Conservation (phyloP, 2,888 invertebrate species). For the Idaea straminata region DNA sequence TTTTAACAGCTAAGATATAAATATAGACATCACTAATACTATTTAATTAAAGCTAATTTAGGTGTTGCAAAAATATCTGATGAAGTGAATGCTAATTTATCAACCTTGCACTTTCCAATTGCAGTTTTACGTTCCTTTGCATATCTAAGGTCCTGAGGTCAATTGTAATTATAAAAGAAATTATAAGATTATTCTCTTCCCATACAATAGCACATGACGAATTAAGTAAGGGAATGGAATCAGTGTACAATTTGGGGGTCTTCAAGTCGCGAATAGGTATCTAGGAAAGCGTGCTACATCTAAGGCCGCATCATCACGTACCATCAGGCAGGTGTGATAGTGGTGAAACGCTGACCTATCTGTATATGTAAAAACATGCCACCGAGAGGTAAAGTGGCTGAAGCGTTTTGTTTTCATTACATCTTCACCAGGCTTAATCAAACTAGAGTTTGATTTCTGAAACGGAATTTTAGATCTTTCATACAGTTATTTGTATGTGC, state of each 20-base stretch:
- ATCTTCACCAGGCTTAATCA: no score
- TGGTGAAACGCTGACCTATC: no score
- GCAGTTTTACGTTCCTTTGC: background rate
- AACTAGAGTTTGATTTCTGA: no score
- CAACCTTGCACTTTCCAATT: background rate
- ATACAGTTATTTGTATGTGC: background rate
- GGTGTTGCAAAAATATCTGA: background rate
- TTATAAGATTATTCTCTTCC: background rate
- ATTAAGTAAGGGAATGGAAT: no score
- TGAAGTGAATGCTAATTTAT: background rate
- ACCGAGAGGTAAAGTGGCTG: background rate
- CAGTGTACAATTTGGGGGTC: no score
- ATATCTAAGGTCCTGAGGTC: background rate
- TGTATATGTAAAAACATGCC: no score
- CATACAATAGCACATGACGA: no score
- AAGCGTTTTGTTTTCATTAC: background rate
- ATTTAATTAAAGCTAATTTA: conserved; percentile 4
- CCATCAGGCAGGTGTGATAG: no score
- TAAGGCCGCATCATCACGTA: no score
- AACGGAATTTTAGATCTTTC: background rate
- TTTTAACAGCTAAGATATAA: conserved; percentile 14
- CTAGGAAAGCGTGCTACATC: no score
- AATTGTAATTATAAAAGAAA: background rate
- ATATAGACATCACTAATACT: conserved; percentile 16
- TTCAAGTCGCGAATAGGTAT: no score